Conservation (phyloP, 2,888 invertebrate genomes). For the Corbicula japonica region DNA sequence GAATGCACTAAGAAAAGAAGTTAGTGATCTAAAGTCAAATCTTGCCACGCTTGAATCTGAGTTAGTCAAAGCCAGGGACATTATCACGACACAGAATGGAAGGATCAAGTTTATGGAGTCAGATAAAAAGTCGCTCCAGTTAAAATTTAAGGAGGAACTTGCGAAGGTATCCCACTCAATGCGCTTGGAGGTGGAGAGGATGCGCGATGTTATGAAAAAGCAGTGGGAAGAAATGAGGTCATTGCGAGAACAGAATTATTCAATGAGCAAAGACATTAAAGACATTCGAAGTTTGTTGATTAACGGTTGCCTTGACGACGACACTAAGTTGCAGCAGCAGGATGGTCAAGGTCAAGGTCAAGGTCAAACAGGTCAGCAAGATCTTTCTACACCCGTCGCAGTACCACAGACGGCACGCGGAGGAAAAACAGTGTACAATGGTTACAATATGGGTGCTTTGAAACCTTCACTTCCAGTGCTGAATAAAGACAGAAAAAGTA, state of each 20-base stretch:
- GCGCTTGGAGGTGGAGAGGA: constrained; percentile 75
- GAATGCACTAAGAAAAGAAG: constrained; percentile 64
- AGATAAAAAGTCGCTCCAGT: constrained; percentile 71
- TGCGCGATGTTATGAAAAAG: constrained; percentile 77
- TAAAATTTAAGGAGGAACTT: constrained; percentile 78
- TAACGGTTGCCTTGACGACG: constrained; percentile 60
- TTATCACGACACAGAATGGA: constrained; percentile 70
- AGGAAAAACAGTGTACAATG: constrained; percentile 45
- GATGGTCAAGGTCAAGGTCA: constrained; percentile 18
- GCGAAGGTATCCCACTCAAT: constrained; percentile 71
- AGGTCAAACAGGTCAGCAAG: constrained; percentile 23
- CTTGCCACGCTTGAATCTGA: constrained; percentile 72
- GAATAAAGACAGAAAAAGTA: constrained; percentile 61
- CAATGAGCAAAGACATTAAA: constrained; percentile 74
- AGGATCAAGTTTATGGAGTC: constrained; percentile 70
- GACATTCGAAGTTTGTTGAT: constrained; percentile 74
- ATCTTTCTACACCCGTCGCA: constrained; percentile 20
- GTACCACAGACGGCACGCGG: constrained; percentile 55
- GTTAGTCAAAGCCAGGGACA: constrained; percentile 71
- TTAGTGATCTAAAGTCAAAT: constrained; percentile 67
- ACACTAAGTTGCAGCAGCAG: constrained; percentile 39
- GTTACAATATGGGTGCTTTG: constrained; percentile 51
- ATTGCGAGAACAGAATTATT: constrained; percentile 74
- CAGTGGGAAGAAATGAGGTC: constrained; percentile 79
- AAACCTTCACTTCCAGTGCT: constrained; percentile 68